Conservation (phyloP, 1,140 invertebrate genomes). For the Bombus impatiens region DNA sequence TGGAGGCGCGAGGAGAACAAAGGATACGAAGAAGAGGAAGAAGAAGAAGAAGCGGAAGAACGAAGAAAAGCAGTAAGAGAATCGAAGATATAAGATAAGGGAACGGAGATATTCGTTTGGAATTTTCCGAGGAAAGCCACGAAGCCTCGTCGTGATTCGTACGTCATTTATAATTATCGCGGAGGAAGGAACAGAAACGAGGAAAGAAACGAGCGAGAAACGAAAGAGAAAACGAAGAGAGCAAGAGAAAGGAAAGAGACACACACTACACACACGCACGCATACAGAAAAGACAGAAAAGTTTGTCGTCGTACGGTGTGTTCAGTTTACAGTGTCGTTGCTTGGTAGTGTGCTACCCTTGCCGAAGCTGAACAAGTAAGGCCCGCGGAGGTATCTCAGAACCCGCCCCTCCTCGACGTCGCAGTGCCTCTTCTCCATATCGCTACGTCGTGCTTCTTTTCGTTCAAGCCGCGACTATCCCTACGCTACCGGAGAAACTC, state of each 20-base stretch:
- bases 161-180: not conserved
- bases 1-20: slow-evolving; percentile 28
- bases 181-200: not conserved
- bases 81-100: not conserved
- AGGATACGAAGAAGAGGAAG: slow-evolving; percentile 8
- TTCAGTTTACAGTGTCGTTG: slow-evolving; percentile 63
- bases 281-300: slow-evolving; percentile 1
- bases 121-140: not conserved
- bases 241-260: not conserved
- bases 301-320: slow-evolving; percentile 49
- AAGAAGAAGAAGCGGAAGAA: slow-evolving; percentile 10
- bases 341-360: slow-evolving; percentile 61
- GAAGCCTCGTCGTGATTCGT: not conserved
- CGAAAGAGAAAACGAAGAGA: not conserved
- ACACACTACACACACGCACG: not conserved
- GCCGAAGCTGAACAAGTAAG: slow-evolving; percentile 61
- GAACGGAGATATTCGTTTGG: not conserved
- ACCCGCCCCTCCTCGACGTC: slow-evolving; percentile 68
- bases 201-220: slow-evolving; percentile 18
- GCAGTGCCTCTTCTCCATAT: slow-evolving; percentile 75
- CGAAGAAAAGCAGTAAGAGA: not conserved
- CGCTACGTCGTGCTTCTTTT: slow-evolving; percentile 66
- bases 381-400: slow-evolving; percentile 70
- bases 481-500: slow-evolving; percentile 60
- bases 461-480: slow-evolving; percentile 61